Evolutionary conservation across 1,140 invertebrate genomes (phyloP), one percentile per base, ranked within the genome.

Genomic region (Drosophila triauraria): DNA sequence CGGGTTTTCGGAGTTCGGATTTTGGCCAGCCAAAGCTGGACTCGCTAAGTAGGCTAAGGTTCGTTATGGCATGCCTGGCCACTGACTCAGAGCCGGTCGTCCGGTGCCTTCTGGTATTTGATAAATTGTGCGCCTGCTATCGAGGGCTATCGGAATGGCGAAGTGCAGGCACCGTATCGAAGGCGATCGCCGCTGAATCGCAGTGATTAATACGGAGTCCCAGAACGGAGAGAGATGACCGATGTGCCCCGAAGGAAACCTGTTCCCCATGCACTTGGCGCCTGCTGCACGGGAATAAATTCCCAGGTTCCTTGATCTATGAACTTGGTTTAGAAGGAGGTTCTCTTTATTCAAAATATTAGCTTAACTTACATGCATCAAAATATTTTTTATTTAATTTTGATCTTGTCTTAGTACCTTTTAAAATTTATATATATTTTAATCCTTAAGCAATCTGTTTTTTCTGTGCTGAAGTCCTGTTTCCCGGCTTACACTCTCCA

Each of bases 41-140:
- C 59, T 76, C 46, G 78, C 69, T 61, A 90, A 90, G 82, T 90
- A 90, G 85, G 85, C 85, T 90, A 90, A 88, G 85, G 85, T 88
- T 88, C 85, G 77, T 88, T 88, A 85, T 83, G 72, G 83, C 83
- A 86, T 87, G 71, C 79, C 79, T 77, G 68, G 67, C 54, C 77
- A 83, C 72, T 87, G 83, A 87, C 77, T 83, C 77, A 83, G 57
- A 83, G 57, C 50, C 48, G 58, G 56, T 23, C 20, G 17, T 25
- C 35, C 20, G 38, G 38, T 30, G 47, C 46, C 65, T 60, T 63
- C 43, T 69, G 61, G 67, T 56, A 80, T 90, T 90, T 90, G 85
- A 90, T 90, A 90, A 90, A 90, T 90, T 90, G 82, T 87, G 67
- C 59, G 57, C 80, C 64, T 69, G 82, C 60, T 82, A 81, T 85